phyloP scores from a whole-genome alignment of 2,888 invertebrate species.

The Rhimphoctona megacephalus region DNA sequence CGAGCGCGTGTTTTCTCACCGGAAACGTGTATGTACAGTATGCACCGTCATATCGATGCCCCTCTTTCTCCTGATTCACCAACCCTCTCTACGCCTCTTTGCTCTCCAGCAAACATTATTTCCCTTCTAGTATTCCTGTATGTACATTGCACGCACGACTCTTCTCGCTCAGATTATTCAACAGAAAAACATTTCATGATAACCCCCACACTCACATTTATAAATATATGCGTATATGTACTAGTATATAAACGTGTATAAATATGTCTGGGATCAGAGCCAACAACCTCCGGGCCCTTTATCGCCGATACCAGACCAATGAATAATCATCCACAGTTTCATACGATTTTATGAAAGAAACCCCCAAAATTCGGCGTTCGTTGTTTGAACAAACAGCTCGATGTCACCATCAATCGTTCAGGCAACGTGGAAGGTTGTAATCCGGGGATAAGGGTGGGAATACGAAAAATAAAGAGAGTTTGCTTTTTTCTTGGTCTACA shows the following conservation, averaged over 20 bases:
- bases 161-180: slow-evolving; percentile 63
- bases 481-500: neutral
- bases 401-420: slow-evolving; percentile 17
- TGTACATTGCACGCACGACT: slow-evolving; percentile 52
- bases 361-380: slow-evolving; percentile 38
- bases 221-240: neutral
- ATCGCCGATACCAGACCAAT: slow-evolving; percentile 60
- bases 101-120: slow-evolving; percentile 49
- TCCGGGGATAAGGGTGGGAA: neutral
- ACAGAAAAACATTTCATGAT: slow-evolving; percentile 45
- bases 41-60: slow-evolving; percentile 79
- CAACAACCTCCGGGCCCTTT: slow-evolving; percentile 38
- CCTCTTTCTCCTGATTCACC: slow-evolving; percentile 45
- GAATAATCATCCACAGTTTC: slow-evolving; percentile 62
- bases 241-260: neutral
- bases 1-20: slow-evolving; percentile 74
- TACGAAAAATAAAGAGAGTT: neutral
- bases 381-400: slow-evolving; percentile 12
- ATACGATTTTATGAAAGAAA: slow-evolving; percentile 50
- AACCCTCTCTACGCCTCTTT: slow-evolving; percentile 26
- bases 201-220: slow-evolving; percentile 9
- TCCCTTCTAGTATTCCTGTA: slow-evolving; percentile 23
- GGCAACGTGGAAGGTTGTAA: neutral
- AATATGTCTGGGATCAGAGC: slow-evolving; percentile 10
- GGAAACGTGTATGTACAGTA: slow-evolving; percentile 80